Evolutionary conservation across 2,888 invertebrate species (phyloP).

Genomic region (Barypeithes pellucidus): DNA sequence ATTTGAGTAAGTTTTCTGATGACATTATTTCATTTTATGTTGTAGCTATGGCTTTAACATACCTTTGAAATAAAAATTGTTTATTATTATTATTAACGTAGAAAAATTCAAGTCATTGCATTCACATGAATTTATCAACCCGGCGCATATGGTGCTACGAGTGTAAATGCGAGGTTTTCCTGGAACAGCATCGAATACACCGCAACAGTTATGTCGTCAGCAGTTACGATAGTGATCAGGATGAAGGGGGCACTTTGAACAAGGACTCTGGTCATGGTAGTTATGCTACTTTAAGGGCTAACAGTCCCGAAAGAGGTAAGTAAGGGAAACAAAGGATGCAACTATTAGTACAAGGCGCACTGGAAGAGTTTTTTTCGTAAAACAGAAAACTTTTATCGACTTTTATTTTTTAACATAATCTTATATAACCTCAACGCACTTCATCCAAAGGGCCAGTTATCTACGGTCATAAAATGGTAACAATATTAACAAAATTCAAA

Average conservation of each 20-base stretch:
- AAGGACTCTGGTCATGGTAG: conserved; percentile 66
- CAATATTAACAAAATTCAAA: too few species aligned
- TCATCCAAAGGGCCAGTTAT: too few species aligned
- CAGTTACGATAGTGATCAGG: conserved; percentile 63
- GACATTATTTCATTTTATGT: too few species aligned
- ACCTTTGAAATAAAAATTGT: too few species aligned
- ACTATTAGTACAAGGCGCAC: background rate
- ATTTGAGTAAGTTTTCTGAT: too few species aligned
- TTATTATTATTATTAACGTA: conserved; percentile 62
- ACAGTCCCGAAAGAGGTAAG: conserved; percentile 59
- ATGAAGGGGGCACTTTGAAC: conserved; percentile 60
- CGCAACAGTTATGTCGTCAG: conserved; percentile 42
- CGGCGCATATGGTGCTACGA: conserved; percentile 91
- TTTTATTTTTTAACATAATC: too few species aligned
- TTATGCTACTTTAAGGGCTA: conserved; percentile 64
- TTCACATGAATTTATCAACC: conserved; percentile 89
- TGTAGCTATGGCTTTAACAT: too few species aligned
- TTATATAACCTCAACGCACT: too few species aligned
- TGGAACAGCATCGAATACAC: conserved; percentile 58
- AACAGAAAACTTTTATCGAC: too few species aligned
- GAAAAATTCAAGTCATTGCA: conserved; percentile 80
- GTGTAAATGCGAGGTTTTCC: conserved; percentile 88
- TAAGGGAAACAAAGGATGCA: too few species aligned
- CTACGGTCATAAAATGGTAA: too few species aligned
- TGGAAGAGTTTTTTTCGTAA: too few species aligned